Conservation (phyloP, 1,140 invertebrate genomes). For the Xylocopa sonorina region DNA sequence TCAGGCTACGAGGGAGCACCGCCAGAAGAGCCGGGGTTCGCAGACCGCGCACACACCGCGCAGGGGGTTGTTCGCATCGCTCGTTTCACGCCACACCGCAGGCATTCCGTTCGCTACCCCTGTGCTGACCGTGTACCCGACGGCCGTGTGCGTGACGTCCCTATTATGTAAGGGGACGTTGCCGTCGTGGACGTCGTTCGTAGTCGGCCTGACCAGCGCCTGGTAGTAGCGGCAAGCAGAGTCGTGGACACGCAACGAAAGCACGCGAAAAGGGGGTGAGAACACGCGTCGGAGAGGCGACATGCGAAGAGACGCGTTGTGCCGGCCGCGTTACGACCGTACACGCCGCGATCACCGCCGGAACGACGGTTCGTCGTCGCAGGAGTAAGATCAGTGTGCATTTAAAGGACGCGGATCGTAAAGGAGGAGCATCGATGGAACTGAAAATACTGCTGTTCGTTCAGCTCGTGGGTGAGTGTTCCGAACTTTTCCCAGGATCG, state of each 20-base stretch:
- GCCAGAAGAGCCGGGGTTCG: slow-evolving; percentile 61
- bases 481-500: too few relatives aligned
- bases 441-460: slow-evolving; percentile 73
- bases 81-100: background rate
- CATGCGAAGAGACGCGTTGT: slow-evolving; percentile 54
- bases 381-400: slow-evolving; percentile 23
- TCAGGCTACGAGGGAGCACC: slow-evolving; percentile 42
- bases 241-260: slow-evolving; percentile 12
- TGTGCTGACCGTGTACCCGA: background rate
- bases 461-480: slow-evolving; percentile 76
- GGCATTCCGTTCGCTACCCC: too few relatives aligned
- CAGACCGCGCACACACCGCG: slow-evolving; percentile 52
- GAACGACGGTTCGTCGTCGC: background rate
- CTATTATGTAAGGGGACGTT: slow-evolving; percentile 57
- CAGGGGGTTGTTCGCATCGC: slow-evolving; percentile 25
- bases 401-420: background rate
- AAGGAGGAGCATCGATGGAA: slow-evolving; percentile 72
- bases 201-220: too few relatives aligned
- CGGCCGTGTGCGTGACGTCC: background rate
- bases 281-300: slow-evolving; percentile 51
- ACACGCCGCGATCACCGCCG: background rate
- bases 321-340: slow-evolving; percentile 47
- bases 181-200: background rate
- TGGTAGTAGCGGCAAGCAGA: too few relatives aligned
- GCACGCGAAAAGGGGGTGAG: slow-evolving; percentile 32